Evolutionary conservation across 2,888 invertebrate species (phyloP).

Genomic region (Mythimna loreyi): DNA sequence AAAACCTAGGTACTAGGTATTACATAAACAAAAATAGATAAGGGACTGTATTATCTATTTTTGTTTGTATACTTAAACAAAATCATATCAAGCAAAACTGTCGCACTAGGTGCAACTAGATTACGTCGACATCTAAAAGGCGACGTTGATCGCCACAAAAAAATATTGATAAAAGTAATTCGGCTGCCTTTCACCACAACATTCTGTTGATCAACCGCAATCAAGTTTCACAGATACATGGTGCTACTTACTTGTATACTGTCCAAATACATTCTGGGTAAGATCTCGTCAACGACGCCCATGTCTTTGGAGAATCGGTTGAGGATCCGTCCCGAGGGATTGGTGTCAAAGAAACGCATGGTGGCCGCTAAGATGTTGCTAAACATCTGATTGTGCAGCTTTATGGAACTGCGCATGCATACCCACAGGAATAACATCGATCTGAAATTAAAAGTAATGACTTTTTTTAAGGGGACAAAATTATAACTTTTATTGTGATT

Average conservation of each 20-base stretch:
- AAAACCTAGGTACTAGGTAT: no score
- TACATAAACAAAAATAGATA: no score
- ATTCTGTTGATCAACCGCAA: no score
- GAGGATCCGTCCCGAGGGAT: slow-evolving; percentile 95
- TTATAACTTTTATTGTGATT: no score
- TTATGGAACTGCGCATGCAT: slow-evolving; percentile 94
- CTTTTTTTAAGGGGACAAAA: no score
- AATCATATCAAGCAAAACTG: neutral
- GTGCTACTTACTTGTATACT: slow-evolving; percentile 89
- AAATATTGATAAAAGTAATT: neutral
- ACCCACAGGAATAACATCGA: slow-evolving; percentile 94
- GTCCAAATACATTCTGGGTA: slow-evolving; percentile 92
- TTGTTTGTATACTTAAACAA: no score
- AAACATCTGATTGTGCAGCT: slow-evolving; percentile 95
- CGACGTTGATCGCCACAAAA: neutral
- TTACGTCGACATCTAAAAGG: neutral
- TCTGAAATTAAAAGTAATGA: slow-evolving; percentile 78
- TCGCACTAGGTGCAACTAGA: no score
- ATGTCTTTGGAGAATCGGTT: slow-evolving; percentile 97
- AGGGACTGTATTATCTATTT: no score
- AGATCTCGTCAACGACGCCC: slow-evolving; percentile 94
- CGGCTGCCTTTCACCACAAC: neutral
- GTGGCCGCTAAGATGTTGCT: slow-evolving; percentile 93
- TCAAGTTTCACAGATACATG: no score
- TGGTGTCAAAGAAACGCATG: slow-evolving; percentile 96